A percentile compares a stretch with the other conserved stretches of the same genome.
Evolutionary conservation across 2,888 invertebrate species (phyloP).

Genomic region (Cantharis nigra): DNA sequence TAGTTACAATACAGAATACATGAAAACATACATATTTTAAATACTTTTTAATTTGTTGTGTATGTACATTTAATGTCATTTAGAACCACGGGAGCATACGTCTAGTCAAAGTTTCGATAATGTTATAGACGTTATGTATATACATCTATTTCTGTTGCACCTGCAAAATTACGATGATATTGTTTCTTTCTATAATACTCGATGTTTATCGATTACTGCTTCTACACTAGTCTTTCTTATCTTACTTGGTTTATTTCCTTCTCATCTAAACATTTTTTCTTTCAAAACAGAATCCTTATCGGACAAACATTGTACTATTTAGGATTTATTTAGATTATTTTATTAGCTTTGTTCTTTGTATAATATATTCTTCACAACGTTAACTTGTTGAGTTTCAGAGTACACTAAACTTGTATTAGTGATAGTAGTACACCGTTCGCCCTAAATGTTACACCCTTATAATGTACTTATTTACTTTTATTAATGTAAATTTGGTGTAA

Average conservation of each 20-base stretch:
- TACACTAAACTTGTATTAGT: not conserved
- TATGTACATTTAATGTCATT: slow-evolving; percentile 20
- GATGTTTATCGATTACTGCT: slow-evolving; percentile 26
- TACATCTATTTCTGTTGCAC: slow-evolving; percentile 25
- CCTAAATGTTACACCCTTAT: not conserved
- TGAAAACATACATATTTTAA: not conserved
- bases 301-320: slow-evolving; percentile 36
- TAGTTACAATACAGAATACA: too few relatives aligned
- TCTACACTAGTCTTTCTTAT: slow-evolving; percentile 29
- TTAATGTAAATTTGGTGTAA: too few relatives aligned
- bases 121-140: not conserved
- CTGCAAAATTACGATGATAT: slow-evolving; percentile 5
- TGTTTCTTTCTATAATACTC: slow-evolving; percentile 20
- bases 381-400: slow-evolving; percentile 25
- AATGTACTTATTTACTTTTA: not conserved
- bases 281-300: slow-evolving; percentile 33
- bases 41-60: not conserved
- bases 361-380: not conserved
- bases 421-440: not conserved
- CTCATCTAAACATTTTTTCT: slow-evolving; percentile 27
- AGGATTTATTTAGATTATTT: slow-evolving; percentile 30
- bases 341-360: not conserved
- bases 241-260: slow-evolving; percentile 28
- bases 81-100: slow-evolving; percentile 34
- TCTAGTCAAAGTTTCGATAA: slow-evolving; percentile 23